Base-by-base conservation (phyloP, 2,113 vertebrate genomes). In the Grammomys dolichurus region DNA sequence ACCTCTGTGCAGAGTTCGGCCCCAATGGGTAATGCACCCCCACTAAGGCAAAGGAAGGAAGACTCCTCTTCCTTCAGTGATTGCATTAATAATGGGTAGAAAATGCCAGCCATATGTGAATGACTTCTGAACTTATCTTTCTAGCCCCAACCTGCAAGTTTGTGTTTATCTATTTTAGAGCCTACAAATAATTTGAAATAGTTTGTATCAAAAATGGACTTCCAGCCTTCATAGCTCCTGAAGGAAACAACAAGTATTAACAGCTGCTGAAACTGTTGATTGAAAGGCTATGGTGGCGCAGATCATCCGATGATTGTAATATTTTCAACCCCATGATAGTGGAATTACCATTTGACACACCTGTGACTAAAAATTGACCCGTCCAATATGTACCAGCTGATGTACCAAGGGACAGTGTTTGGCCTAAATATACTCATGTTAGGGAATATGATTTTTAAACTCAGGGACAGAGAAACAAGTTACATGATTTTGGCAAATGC, bases 171-270 rank as follows among this genome's bases (percentile, higher is more conserved):
- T 14, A 63, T 19, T 81, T 86, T n/a, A 76, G 26, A n/a, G 11
- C 31, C 3, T 76, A 91, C 70, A 51, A 88, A 26, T 69, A 7
- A 82, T 60, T 48, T 94, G 69, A 87, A 75, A 75, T 80, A n/a
- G 4, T 89, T 51, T 93, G 16, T 67, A n/a, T 70, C 54, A 84
- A 93, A 93, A 92, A 85, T 89, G 22, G 14, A 80, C 46, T 36
- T 89, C 60, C n/a, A 89, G 69, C 90, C 67, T 76, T 80, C 63
- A 60, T 40, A 93, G 88, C 46, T 93, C 33, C 72, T 84, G n/a
- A 91, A 70, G n/a, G 77, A 89, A 69, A 67, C 40, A 78, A 22
- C 87, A 60, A 82, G 10, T 2, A 78, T 60, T 5, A 51, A 13
- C 28, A 54, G 40, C 36, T 94, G 26, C 24, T 93, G 56, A 78